Conservation (phyloP, 1,140 invertebrate genomes). For the Drosophila equinoxialis region DNA sequence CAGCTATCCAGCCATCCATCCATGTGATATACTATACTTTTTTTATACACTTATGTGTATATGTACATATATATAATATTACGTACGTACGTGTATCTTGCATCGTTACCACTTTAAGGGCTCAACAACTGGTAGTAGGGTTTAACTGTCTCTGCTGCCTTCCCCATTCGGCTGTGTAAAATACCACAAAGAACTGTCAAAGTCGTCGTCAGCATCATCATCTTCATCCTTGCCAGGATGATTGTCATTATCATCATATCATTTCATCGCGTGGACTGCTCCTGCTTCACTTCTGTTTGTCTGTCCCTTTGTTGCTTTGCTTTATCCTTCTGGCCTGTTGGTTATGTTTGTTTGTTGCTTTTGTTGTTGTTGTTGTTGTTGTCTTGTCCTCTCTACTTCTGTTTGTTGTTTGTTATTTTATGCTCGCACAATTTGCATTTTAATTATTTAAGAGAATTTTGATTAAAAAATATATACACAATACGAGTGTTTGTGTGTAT, state of each 20-base stretch:
- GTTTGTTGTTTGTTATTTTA: constrained; percentile 72
- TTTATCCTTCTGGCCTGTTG: constrained; percentile 56
- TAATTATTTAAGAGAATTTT: constrained; percentile 83
- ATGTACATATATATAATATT: neutral
- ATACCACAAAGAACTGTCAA: constrained; percentile 79
- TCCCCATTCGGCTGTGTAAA: constrained; percentile 39
- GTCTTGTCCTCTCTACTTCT: constrained; percentile 48
- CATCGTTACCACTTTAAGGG: constrained; percentile 70
- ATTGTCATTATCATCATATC: constrained; percentile 52
- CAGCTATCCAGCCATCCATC: neutral
- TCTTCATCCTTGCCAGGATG: constrained; percentile 32
- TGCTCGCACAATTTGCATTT: constrained; percentile 81
- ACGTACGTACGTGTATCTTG: constrained; percentile 10
- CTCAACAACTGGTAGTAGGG: constrained; percentile 11
- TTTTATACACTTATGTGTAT: neutral
- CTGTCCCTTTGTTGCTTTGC: constrained; percentile 53
- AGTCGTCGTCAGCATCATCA: constrained; percentile 56
- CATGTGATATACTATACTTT: constrained; percentile 8
- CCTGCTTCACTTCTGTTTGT: constrained; percentile 27
- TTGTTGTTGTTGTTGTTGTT: constrained; percentile 23
- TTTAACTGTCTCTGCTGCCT: neutral
- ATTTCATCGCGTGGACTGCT: constrained; percentile 39
- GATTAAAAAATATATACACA: constrained; percentile 74
- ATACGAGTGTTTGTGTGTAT: neutral
- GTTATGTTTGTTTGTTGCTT: constrained; percentile 25